Base-by-base conservation (phyloP, 2,888 invertebrate species). In the Dolomedes plantarius region DNA sequence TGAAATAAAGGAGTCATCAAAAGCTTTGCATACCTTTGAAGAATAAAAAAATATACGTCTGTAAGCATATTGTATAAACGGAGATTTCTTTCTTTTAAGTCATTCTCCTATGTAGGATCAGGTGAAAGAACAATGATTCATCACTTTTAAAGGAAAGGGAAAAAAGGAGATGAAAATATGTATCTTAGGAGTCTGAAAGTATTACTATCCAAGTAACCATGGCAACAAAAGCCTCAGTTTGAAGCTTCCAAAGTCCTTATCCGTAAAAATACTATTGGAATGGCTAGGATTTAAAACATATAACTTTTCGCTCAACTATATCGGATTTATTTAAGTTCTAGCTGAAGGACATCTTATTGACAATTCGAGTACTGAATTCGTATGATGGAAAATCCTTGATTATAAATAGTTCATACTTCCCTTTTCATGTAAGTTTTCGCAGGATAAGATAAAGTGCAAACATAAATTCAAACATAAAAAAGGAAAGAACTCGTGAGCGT, bases 241-340 rank as follows among this genome's bases (percentile, higher is more conserved):
- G 78, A 39, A 71, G 78, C 65, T 64, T 71, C 71, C 71, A 79
- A 79, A 71, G 78, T 71, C 64, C 71, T 71, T 71, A 79, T 71
- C 71, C 39, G 64, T 79, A 79, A 71, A 79, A 71, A 79, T 79
- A 71, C 78, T 71, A 71, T 79, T 71, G 62, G 71, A 79, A 79
- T 79, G 71, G 78, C 78, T 71, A 79, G 78, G 78, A 79, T 79
- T 79, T 71, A 79, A 79, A 79, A 79, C 71, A 79, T 71, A 79
- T 79, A 79, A 79, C 71, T 79, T 72, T 79, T 71, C 78, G 71
- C 71, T 72, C 78, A 79, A 72, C 62, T 36, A 69, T 77, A 77
- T 77, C 77, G 46, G 50, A 56, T 68, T 71, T 79, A 28, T 56
- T 79, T 79, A 19, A 39, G 39, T 29, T 77, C 36, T 50, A 28